Evolutionary conservation across 2,797 vertebrate species (phyloP), one percentile per base, ranked within the genome.

Genomic region (Neoniphon sammara): DNA sequence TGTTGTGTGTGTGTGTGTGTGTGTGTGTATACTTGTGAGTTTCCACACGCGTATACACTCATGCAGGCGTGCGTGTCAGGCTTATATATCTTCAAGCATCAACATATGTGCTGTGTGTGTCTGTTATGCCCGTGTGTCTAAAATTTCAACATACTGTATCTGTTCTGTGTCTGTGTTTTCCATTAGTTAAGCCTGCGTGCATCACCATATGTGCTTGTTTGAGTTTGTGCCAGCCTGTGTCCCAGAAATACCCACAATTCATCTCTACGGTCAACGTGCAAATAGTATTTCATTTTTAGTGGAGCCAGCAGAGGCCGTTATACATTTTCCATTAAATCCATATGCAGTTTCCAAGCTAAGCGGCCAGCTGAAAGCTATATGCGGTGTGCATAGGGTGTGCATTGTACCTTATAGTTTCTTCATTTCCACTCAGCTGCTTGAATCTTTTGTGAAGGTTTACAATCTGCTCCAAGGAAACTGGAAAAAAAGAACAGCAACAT

Each of bases 401-500:
- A 8, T 44, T 53, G 66, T 94, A 99, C 98, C 96, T 95, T 68
- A 99, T 95, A 0, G 94, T 97, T 17, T 94, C 93, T 72, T 95
- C 89, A 70, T 97, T 93, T 30, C 91, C 93, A 47, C 95, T 97
- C 82, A 99, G 93, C 74, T 95, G 94, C 84, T 92, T 92, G 86
- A 99, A 99, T 44, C 98, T 87, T 46, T 92, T 93, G 77, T 96
- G 93, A 1, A 99, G 94, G 82, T 95, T 95, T 83, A 94, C 94
- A 0, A 98, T 96, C 92, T 99, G 97, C 14, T 98, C 97, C 0
- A 85, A 86, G 6, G 97, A 96, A 93, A 99, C 98, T 99, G 1
- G 47, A n/a, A 84, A 74, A n/a, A 78, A 78, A 46, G 25, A 66
- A 56, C 49, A 50, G 11, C 46, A 12, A 65, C 31, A 70, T 47